A percentile compares a stretch with the other conserved stretches of the same genome.
Conservation (phyloP, 2,797 vertebrate genomes). For the Tenualosa ilisha region DNA sequence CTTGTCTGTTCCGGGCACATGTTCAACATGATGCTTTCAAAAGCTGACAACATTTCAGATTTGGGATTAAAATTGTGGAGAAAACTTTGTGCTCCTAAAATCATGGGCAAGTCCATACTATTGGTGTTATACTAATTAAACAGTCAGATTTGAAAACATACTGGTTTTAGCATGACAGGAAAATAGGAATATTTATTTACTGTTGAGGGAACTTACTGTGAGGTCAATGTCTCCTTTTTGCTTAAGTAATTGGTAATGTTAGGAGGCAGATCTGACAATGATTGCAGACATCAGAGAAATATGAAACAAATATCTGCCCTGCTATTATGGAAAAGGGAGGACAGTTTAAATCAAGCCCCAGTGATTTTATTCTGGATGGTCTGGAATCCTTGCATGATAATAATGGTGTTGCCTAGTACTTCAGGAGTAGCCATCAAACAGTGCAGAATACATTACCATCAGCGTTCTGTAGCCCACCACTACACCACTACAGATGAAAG, state of each 20-base stretch:
- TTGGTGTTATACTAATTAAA: background rate
- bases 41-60: background rate
- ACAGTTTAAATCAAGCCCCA: constrained; percentile 72
- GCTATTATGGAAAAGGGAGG: constrained; percentile 62
- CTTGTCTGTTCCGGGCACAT: background rate
- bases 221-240: background rate
- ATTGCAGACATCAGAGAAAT: constrained; percentile 63
- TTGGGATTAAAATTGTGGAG: background rate
- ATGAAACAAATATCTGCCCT: constrained; percentile 61
- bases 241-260: constrained; percentile 29
- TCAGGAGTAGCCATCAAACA: constrained; percentile 75
- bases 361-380: constrained; percentile 77
- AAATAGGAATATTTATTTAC: background rate
- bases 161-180: background rate
- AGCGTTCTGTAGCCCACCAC: constrained; percentile 73
- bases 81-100: background rate
- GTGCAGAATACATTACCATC: constrained; percentile 75
- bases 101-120: background rate
- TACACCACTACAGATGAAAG: constrained; percentile 75
- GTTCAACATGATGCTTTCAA: background rate
- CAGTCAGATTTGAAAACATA: background rate
- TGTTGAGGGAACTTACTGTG: background rate
- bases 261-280: constrained; percentile 54
- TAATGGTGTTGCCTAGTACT: constrained; percentile 75
- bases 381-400: constrained; percentile 75